These are phyloP conservation scores for Pseudachorutes palmiensis DNA, from an alignment of 1,140 invertebrate species.

Conservation along the genomic window DNA sequence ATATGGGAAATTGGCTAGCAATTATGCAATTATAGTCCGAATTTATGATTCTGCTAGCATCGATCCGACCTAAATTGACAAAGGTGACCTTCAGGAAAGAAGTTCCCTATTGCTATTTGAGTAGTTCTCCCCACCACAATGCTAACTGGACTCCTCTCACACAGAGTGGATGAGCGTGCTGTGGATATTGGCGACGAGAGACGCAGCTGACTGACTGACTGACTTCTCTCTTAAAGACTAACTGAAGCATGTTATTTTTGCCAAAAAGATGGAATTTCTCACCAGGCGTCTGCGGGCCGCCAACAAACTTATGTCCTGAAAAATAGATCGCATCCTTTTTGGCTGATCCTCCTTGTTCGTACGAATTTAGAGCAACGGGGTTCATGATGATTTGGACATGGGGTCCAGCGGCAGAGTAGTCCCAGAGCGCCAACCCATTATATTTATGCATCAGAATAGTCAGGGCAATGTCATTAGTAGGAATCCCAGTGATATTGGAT, in stretches of 20 bases:
- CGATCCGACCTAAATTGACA: no score
- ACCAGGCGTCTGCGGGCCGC: constrained; percentile 77
- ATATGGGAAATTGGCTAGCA: no score
- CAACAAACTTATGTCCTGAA: constrained; percentile 82
- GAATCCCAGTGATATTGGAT: constrained; percentile 80
- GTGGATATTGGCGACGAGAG: no score
- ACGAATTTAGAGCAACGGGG: constrained; percentile 54
- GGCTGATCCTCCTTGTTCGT: constrained; percentile 53
- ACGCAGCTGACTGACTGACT: no score
- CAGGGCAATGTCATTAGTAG: constrained; percentile 72
- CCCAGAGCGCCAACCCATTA: constrained; percentile 77
- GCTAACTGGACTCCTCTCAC: no score
- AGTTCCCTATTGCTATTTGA: no score
- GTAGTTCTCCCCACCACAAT: no score
- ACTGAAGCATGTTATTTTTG: background rate
- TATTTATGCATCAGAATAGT: constrained; percentile 73
- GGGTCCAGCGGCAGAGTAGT: constrained; percentile 78
- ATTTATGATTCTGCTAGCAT: no score
- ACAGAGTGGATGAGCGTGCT: no score
- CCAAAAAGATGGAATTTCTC: constrained; percentile 10
- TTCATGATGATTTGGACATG: constrained; percentile 79
- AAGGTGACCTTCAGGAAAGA: no score
- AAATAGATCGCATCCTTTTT: constrained; percentile 86
- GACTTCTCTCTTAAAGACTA: background rate
- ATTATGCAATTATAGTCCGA: no score